Base-by-base conservation (phyloP, 2,113 vertebrate species). In the Pithys albifrons region DNA sequence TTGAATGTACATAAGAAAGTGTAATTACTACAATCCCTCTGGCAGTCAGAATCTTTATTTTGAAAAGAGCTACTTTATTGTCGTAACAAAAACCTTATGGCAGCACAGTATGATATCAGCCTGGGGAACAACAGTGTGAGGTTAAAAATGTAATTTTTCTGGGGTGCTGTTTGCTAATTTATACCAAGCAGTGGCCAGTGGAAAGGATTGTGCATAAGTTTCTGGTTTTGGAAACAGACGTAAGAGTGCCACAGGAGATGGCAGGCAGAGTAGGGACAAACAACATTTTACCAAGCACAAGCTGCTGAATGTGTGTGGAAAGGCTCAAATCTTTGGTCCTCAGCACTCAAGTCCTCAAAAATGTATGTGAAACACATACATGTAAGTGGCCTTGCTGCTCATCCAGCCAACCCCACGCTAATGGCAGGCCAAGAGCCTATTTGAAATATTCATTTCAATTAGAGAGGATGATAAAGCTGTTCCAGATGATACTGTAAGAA, bases 331-430 rank as follows among this genome's bases (percentile, higher is more conserved):
- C 14, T 66, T 77, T 76, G 20, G 10, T 66, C 5, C 20, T 77
- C 29, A 35, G 9, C 19, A 27, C 11, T 35, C 19, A 39, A 27
- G 12, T 46, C 23, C 23, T 71, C 39, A 64, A 76, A 88, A 88
- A 22, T 1, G 0, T 18, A 4, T 1, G 0, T 3, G 22, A 64
- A 84, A 57, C 5, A 23, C 13, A 18, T 31, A 51, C 6, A 12
- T 22, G n/a, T 62, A 13, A 52, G 6, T 39, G 23, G 6, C 14
- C 20, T 84, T 84, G 52, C 12, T 57, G 35, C 6, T 57, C 9
- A 33, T 28, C 33, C 3, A 5, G 6, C 3, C 23, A 54, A 54
- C 3, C 13, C 24, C 0, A 0, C 55, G 9, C 19, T 70, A 70
- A 51, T 1, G 2, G 7, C 19, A 74, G 39, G 25, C 28, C 22